Conservation (phyloP, 2,113 vertebrate genomes). For the Limnothrissa miodon region DNA sequence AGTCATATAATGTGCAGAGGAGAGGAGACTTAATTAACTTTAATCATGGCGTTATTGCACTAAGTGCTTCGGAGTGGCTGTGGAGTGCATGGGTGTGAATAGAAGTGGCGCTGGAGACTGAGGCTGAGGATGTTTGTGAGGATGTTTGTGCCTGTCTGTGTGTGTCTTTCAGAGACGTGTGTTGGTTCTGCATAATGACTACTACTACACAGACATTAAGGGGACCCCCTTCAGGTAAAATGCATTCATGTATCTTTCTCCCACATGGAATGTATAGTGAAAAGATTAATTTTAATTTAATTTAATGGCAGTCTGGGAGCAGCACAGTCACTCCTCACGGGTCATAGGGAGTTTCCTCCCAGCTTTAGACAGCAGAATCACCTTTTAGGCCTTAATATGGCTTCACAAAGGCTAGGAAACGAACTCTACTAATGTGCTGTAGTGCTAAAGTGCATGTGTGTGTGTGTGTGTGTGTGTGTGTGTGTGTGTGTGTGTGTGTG, state of each 20-base stretch:
- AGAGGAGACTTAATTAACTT: background rate
- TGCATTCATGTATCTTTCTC: background rate
- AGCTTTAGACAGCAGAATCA: too few relatives aligned
- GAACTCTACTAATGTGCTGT: too few relatives aligned
- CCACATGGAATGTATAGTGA: background rate
- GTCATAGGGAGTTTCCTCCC: background rate
- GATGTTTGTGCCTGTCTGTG: background rate
- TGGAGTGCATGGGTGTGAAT: background rate
- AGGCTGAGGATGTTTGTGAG: too few relatives aligned
- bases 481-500: constrained; percentile 13
- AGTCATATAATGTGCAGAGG: background rate
- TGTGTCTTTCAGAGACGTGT: constrained; percentile 86
- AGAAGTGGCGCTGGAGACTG: background rate
- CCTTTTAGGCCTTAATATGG: background rate
- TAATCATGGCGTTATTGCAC: background rate
- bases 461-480: constrained; percentile 1
- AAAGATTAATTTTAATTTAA: background rate
- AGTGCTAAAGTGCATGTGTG: background rate
- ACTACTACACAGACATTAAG: constrained; percentile 98
- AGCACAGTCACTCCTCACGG: background rate
- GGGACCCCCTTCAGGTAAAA: constrained; percentile 97
- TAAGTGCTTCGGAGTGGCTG: constrained; percentile 43
- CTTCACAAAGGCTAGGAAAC: background rate
- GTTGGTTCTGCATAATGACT: constrained; percentile 96
- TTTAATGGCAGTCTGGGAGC: too few relatives aligned